phyloP scores from a whole-genome alignment of 2,888 invertebrate genomes.

The Tetrapedia diversipes region DNA sequence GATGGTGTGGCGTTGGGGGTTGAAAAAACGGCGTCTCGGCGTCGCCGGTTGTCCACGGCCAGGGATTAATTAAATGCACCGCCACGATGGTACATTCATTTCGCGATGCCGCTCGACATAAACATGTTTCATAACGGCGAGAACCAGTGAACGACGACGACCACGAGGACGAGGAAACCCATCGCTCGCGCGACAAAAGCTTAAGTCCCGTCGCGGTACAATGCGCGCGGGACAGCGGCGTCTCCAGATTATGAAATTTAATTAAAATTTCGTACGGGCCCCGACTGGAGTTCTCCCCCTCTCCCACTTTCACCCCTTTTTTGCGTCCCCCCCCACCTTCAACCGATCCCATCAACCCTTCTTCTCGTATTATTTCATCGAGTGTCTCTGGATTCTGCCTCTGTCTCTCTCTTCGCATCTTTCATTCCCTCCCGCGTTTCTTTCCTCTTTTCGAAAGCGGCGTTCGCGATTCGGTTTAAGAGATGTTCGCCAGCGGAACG shows the following conservation, averaged over 20 bases:
- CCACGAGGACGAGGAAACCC: constrained; percentile 27
- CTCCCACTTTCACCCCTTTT: not conserved
- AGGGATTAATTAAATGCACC: constrained; percentile 71
- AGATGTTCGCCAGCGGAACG: not conserved
- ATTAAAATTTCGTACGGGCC: constrained; percentile 73
- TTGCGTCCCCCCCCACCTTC: not conserved
- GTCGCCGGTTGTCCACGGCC: constrained; percentile 50
- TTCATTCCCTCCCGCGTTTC: not conserved
- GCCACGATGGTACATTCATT: constrained; percentile 53
- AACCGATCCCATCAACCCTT: constrained; percentile 16
- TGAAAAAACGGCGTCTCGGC: constrained; percentile 54
- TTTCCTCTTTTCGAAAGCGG: not conserved
- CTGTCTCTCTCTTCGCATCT: not conserved
- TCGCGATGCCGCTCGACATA: constrained; percentile 39
- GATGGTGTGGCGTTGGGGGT: not conserved
- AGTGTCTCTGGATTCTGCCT: constrained; percentile 11
- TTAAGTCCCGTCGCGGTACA: constrained; percentile 60
- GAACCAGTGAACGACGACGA: constrained; percentile 30
- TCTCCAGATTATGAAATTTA: constrained; percentile 73
- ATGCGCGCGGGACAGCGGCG: constrained; percentile 60
- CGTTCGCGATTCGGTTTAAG: not conserved
- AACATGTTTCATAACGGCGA: constrained; percentile 36
- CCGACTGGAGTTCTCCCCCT: constrained; percentile 21
- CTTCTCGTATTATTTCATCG: constrained; percentile 26
- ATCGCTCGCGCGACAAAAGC: constrained; percentile 59